Base-by-base conservation (phyloP, 2,113 vertebrate species). In the Hemichromis elongatus region DNA sequence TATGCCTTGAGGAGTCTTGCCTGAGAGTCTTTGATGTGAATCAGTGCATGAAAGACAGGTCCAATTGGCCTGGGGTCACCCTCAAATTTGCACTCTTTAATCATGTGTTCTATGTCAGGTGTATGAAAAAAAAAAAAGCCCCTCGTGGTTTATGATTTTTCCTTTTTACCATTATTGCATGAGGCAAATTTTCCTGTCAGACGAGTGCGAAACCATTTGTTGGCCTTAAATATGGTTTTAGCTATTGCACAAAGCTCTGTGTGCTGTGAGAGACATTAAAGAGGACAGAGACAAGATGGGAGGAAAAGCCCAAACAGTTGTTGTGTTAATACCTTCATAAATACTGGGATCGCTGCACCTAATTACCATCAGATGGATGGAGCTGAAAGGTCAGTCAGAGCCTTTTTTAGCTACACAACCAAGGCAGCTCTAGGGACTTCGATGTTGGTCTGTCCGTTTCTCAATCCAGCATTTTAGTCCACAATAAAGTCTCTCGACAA, bases 331-430 rank as follows among this genome's bases (percentile, higher is more conserved):
- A 90, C 95, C 92, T 96, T 95, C 92, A 93, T 93, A 79, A 52
- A 95, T 94, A 92, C 89, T 94, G 92, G 95, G 94, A 96, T 96
- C 92, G 96, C 94, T 90, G 90, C 87, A 96, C 94, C 95, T 96
- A 86, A 95, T 94, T 96, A 92, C 13, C 70, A 88, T 96, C 95
- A 96, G 92, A 94, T 94, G 90, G 90, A 92, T 95, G 95, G 91
- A 95, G 90, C 89, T 79, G 90, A 94, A 95, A 95, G 90, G 91
- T 95, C 93, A 95, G 91, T 92, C 89, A 79, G 73, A 90, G 94
- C 63, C 86, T 95, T 84, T 93, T 92, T 90, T 80, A 77, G 77
- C 81, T 80, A 77, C 4, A 24, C 59, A 83, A 53, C 81, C 56
- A 40, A 77, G n/a, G 5, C 5, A 14, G 78, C 92, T 87, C 66